Evolutionary conservation across 2,797 vertebrate species (phyloP).

Genomic region (Poeciliopsis gracilis): DNA sequence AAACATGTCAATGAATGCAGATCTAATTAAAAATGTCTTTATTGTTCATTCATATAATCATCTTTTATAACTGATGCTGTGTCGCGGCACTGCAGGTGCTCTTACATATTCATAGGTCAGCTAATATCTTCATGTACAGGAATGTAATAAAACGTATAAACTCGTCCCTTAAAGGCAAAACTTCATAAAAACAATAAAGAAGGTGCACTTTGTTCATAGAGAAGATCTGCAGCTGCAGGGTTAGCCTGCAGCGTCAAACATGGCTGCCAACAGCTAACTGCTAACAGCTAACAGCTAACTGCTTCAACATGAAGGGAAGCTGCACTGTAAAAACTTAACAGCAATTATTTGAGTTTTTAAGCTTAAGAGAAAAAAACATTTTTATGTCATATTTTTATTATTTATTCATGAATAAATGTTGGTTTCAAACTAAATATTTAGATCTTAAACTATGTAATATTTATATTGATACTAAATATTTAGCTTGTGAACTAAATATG

Average conservation of each 20-base stretch:
- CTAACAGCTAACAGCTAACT: too few relatives aligned
- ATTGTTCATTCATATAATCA: conserved; percentile 69
- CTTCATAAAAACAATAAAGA: conserved; percentile 62
- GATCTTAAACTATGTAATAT: background rate
- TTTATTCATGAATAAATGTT: too few relatives aligned
- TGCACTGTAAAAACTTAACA: background rate
- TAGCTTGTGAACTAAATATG: too few relatives aligned
- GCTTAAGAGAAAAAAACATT: too few relatives aligned
- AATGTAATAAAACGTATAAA: conserved; percentile 63
- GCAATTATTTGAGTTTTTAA: background rate
- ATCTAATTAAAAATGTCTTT: conserved; percentile 68
- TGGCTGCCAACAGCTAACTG: too few relatives aligned
- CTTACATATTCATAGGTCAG: conserved; percentile 55
- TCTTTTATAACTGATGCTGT: conserved; percentile 67
- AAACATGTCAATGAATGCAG: conserved; percentile 47
- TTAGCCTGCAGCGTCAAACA: conserved; percentile 13
- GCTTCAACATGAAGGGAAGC: background rate
- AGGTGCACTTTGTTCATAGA: conserved; percentile 63
- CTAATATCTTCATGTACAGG: conserved; percentile 58
- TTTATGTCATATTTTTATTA: too few relatives aligned
- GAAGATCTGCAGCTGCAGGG: conserved; percentile 41
- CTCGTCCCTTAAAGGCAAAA: conserved; percentile 65
- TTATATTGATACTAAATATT: background rate
- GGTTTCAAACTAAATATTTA: background rate
- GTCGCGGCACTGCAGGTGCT: conserved; percentile 63